Evolutionary conservation across 2,113 vertebrate species (phyloP).

Genomic region (Oncorhynchus masou): DNA sequence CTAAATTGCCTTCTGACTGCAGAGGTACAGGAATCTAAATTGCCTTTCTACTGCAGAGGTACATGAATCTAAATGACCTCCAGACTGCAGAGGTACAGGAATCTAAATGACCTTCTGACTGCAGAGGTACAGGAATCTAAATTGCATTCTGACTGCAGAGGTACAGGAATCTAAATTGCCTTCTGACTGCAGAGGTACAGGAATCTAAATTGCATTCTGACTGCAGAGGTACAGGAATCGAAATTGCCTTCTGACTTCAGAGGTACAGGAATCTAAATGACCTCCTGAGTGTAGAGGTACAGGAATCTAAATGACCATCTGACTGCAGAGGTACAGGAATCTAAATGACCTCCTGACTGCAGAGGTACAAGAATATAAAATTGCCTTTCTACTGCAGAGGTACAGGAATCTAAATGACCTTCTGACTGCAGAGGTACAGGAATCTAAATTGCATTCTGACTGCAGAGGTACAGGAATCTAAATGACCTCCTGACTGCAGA

Average conservation of each 20-base stretch:
- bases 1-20: conserved; percentile 10
- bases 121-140: too few relatives aligned
- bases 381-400: too few relatives aligned
- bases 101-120: conserved; percentile 18
- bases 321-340: conserved; percentile 18
- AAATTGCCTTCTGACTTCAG: conserved; percentile 17
- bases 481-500: too few relatives aligned
- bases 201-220: conserved; percentile 40
- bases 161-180: not conserved
- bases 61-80: conserved; percentile 17
- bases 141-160: conserved; percentile 13
- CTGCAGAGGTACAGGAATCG: too few relatives aligned
- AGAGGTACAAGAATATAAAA: too few relatives aligned
- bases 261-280: conserved; percentile 19
- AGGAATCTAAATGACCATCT: conserved; percentile 44
- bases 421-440: too few relatives aligned
- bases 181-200: conserved; percentile 26
- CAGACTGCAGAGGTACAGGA: too few relatives aligned
- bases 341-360: conserved; percentile 27
- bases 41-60: too few relatives aligned
- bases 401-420: too few relatives aligned
- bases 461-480: too few relatives aligned
- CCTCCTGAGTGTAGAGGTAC: not conserved
- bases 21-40: not conserved
- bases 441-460: too few relatives aligned